These are phyloP conservation scores for Leptonema lineaticorne DNA, from an alignment of 1,140 invertebrate genomes.

Conservation along the genomic window DNA sequence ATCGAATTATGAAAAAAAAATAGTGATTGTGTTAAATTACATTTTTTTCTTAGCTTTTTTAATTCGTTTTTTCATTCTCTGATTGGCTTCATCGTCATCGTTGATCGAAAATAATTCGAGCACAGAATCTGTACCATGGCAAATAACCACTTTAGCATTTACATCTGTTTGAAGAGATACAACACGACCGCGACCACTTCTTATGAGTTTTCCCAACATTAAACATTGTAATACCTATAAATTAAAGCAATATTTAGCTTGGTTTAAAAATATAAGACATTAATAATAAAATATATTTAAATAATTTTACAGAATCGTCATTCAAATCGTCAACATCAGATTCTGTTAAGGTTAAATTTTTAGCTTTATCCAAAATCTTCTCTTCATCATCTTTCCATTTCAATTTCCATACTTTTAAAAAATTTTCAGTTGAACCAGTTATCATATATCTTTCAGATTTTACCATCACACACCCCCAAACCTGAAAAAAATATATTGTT, in stretches of 20 bases:
- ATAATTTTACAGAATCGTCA: conserved; percentile 49
- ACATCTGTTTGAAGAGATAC: conserved; percentile 66
- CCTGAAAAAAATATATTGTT: conserved; percentile 54
- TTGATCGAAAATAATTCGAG: conserved; percentile 86
- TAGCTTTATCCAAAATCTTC: conserved; percentile 56
- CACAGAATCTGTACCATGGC: conserved; percentile 78
- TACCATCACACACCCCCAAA: conserved; percentile 82
- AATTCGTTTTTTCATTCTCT: conserved; percentile 69
- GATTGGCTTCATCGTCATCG: conserved; percentile 70
- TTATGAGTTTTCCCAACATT: conserved; percentile 74
- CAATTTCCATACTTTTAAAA: conserved; percentile 82
- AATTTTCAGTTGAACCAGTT: conserved; percentile 81
- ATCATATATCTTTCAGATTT: conserved; percentile 81
- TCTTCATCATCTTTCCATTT: conserved; percentile 55
- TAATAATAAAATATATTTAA: not conserved
- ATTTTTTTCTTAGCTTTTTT: conserved; percentile 66
- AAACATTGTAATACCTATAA: conserved; percentile 69
- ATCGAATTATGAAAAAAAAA: not conserved
- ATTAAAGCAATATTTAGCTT: conserved; percentile 42
- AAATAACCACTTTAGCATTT: conserved; percentile 70
- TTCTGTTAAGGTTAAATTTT: conserved; percentile 56
- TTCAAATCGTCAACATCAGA: conserved; percentile 60
- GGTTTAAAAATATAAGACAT: not conserved
- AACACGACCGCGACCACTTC: conserved; percentile 74
- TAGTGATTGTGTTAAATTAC: not conserved